Evolutionary conservation across 1,140 invertebrate species (phyloP).

Genomic region (Drosophila carrolli): DNA sequence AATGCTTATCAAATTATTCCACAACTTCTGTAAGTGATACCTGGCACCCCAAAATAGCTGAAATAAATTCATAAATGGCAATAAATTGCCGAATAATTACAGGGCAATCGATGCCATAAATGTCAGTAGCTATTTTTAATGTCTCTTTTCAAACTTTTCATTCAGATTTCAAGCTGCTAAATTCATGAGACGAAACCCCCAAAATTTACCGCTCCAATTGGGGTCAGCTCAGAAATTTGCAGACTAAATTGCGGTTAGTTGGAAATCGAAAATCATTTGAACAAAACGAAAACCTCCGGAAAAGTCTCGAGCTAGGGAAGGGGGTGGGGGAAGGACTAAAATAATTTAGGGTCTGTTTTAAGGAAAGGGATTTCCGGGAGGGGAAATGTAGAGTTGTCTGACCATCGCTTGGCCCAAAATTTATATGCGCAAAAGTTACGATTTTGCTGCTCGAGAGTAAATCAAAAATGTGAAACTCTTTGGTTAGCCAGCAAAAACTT

Average conservation of each 20-base stretch:
- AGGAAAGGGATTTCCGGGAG: not conserved
- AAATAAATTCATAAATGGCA: slow-evolving; percentile 28
- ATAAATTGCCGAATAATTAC: slow-evolving; percentile 25
- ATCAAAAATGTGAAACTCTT: slow-evolving; percentile 76
- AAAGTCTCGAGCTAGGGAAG: not conserved
- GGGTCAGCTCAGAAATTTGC: slow-evolving; percentile 21
- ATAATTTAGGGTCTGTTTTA: not conserved
- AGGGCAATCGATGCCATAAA: slow-evolving; percentile 12
- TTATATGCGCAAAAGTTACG: slow-evolving; percentile 75
- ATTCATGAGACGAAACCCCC: slow-evolving; percentile 5
- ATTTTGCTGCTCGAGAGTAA: slow-evolving; percentile 51
- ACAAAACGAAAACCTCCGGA: slow-evolving; percentile 3
- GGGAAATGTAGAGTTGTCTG: slow-evolving; percentile 1
- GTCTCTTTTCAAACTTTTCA: not conserved
- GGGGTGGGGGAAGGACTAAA: not conserved
- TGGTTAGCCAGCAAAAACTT: slow-evolving; percentile 63
- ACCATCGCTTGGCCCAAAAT: slow-evolving; percentile 57
- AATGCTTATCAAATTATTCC: slow-evolving; percentile 8
- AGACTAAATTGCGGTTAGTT: slow-evolving; percentile 38
- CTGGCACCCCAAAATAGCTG: not conserved
- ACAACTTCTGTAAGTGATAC: slow-evolving; percentile 3
- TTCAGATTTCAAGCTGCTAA: not conserved
- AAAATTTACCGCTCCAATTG: slow-evolving; percentile 16
- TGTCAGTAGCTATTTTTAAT: slow-evolving; percentile 11
- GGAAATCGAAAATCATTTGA: slow-evolving; percentile 34